Conservation (phyloP, 1,140 invertebrate genomes). For the Protaetia brevitarsis region DNA sequence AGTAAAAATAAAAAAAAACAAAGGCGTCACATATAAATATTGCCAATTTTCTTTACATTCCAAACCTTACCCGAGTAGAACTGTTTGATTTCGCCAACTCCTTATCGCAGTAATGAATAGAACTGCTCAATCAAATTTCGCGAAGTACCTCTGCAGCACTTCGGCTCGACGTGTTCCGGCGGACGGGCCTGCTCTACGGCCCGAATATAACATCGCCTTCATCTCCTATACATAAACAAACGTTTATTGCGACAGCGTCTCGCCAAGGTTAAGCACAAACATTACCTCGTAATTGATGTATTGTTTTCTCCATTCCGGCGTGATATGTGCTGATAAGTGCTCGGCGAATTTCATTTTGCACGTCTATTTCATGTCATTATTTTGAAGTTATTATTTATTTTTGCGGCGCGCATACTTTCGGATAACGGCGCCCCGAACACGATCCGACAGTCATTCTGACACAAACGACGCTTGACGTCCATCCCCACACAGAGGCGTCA, state of each 20-base stretch:
- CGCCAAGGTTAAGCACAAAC: constrained; percentile 32
- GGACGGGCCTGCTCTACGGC: constrained; percentile 69
- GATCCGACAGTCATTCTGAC: background rate
- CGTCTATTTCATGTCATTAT: background rate
- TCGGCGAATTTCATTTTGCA: constrained; percentile 87
- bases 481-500: background rate
- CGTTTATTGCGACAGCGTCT: background rate
- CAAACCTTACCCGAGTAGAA: constrained; percentile 64
- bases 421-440: too few species aligned
- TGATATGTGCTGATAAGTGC: constrained; percentile 83
- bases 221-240: constrained; percentile 60
- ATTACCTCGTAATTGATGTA: constrained; percentile 93
- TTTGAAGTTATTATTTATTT: too few species aligned
- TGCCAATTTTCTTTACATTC: too few species aligned
- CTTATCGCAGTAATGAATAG: constrained; percentile 80
- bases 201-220: constrained; percentile 71
- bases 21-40: too few species aligned
- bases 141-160: constrained; percentile 68
- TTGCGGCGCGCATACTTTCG: too few species aligned
- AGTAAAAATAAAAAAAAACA: too few species aligned
- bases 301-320: too few species aligned
- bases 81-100: constrained; percentile 85
- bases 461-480: background rate
- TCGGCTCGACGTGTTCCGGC: constrained; percentile 65
- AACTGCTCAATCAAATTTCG: constrained; percentile 83